Conservation (phyloP, 2,888 invertebrate species). For the Mimas tiliae region DNA sequence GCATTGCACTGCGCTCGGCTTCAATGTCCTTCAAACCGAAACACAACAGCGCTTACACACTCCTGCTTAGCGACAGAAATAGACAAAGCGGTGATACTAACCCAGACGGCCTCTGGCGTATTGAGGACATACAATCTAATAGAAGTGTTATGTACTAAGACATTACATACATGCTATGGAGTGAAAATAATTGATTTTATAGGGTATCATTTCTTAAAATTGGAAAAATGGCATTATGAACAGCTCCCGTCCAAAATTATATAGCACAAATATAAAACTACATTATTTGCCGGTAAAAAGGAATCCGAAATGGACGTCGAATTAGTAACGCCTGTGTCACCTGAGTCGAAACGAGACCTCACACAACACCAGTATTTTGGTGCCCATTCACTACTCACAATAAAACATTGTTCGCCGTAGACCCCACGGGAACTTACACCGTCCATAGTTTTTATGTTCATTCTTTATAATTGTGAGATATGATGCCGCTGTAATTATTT, state of each 20-base stretch:
- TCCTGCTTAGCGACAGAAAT: no score
- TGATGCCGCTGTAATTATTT: slow-evolving; percentile 68
- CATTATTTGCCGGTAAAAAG: slow-evolving; percentile 11
- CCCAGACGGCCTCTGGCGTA: no score
- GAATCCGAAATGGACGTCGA: slow-evolving; percentile 54
- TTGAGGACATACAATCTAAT: no score
- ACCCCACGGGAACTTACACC: slow-evolving; percentile 69
- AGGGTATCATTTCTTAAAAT: no score
- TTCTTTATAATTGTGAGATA: slow-evolving; percentile 69
- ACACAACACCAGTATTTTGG: slow-evolving; percentile 73
- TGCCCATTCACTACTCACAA: slow-evolving; percentile 71
- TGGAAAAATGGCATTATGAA: not conserved
- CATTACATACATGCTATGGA: not conserved
- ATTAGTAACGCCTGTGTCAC: slow-evolving; percentile 81
- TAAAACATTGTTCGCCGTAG: slow-evolving; percentile 69
- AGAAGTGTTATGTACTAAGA: not conserved
- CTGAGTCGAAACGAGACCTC: slow-evolving; percentile 76
- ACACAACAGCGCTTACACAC: no score
- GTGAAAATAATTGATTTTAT: not conserved
- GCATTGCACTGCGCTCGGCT: no score
- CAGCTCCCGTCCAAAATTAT: not conserved
- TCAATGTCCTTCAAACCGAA: no score
- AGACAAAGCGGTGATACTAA: no score
- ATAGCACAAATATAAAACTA: not conserved
- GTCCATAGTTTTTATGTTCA: slow-evolving; percentile 64